phyloP scores from a whole-genome alignment of 2,113 vertebrate species.

The Ibidorhyncha struthersii region DNA sequence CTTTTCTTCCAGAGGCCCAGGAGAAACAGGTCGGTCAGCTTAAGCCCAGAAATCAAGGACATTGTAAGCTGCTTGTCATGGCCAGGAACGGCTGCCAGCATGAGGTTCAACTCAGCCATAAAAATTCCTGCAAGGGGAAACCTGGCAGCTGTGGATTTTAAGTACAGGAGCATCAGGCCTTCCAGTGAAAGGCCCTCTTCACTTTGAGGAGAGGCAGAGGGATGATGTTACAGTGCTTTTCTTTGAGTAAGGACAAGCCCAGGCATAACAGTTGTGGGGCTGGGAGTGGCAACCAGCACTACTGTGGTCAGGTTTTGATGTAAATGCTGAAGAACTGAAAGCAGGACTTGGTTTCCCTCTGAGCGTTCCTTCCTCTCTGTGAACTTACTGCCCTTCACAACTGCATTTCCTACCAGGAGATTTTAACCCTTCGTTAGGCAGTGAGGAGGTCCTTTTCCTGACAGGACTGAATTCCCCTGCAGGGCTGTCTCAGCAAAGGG shows the following conservation, averaged over 20 bases:
- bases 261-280: background rate
- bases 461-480: background rate
- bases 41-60: background rate
- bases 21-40: background rate
- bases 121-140: background rate
- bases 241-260: background rate
- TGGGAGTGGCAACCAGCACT: background rate
- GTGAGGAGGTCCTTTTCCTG: background rate
- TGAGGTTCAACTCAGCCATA: background rate
- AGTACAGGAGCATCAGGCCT: background rate
- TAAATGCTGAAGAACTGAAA: background rate
- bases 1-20: background rate
- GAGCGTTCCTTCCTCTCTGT: background rate
- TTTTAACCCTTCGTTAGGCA: background rate
- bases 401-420: background rate
- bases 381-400: background rate
- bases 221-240: background rate
- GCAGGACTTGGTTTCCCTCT: background rate
- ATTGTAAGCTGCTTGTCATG: background rate
- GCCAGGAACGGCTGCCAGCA: background rate
- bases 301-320: background rate
- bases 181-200: fast-evolving
- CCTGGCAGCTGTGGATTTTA: background rate
- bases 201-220: background rate
- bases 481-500: background rate